These are phyloP conservation scores for Amblyteles armatorius DNA, from an alignment of 2,888 invertebrate species.

Conservation along the genomic window DNA sequence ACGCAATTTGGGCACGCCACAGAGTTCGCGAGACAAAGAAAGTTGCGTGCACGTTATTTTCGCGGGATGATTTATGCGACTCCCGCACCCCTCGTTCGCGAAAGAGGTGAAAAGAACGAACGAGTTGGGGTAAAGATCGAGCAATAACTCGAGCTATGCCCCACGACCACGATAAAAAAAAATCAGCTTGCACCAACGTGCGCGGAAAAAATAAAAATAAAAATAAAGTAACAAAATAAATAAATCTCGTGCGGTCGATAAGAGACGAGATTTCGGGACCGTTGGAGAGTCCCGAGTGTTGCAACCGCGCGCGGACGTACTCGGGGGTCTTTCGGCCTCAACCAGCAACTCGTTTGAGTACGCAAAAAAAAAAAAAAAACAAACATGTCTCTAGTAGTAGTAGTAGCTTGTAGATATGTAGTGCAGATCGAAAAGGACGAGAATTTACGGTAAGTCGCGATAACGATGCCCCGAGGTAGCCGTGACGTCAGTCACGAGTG, in stretches of 20 bases:
- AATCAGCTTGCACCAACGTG: not conserved
- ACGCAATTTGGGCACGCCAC: not conserved
- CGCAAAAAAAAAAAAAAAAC: constrained; percentile 20
- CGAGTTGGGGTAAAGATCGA: constrained; percentile 10
- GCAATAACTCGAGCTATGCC: constrained; percentile 34
- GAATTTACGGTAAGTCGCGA: constrained; percentile 40
- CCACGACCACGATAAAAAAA: constrained; percentile 19
- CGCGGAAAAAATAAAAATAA: not conserved
- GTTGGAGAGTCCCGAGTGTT: constrained; percentile 4
- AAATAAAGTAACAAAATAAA: not conserved
- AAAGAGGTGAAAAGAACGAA: constrained; percentile 32
- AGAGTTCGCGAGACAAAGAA: constrained; percentile 22
- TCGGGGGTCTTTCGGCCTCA: constrained; percentile 4
- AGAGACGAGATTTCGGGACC: constrained; percentile 16
- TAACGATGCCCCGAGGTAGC: constrained; percentile 30
- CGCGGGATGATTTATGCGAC: constrained; percentile 36
- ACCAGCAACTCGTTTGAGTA: constrained; percentile 12
- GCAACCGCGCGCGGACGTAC: constrained; percentile 4
- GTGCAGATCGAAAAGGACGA: constrained; percentile 16
- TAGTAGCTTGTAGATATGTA: not conserved
- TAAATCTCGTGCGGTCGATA: constrained; percentile 30
- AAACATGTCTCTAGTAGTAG: constrained; percentile 3
- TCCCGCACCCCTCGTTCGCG: constrained; percentile 23
- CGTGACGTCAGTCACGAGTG: constrained; percentile 30
- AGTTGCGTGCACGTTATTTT: constrained; percentile 3